These are phyloP conservation scores for Caerostris extrusa DNA, from an alignment of 1,140 invertebrate genomes.

Conservation along the genomic window DNA sequence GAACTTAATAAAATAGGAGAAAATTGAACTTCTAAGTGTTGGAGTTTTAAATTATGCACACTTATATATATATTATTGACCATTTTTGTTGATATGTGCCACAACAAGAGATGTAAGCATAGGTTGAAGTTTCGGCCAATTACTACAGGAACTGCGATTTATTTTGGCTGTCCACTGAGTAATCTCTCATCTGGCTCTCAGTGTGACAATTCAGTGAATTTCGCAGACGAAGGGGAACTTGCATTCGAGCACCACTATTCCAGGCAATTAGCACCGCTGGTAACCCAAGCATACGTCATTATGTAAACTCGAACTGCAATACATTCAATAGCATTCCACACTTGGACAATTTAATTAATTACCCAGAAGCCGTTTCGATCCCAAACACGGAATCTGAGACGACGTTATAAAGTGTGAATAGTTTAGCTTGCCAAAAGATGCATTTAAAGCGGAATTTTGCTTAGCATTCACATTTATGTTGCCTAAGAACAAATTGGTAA, in stretches of 20 bases:
- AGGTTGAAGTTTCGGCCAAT: conserved; percentile 11
- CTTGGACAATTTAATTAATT: conserved; percentile 58
- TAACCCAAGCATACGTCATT: conserved; percentile 45
- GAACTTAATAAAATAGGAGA: too few species aligned
- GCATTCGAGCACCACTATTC: conserved; percentile 19
- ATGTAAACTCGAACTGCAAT: conserved; percentile 51
- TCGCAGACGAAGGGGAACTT: background rate
- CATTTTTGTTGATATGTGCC: too few species aligned
- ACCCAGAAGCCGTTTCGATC: conserved; percentile 14
- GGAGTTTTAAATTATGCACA: too few species aligned
- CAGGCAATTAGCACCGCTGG: conserved; percentile 61
- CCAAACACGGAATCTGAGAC: background rate
- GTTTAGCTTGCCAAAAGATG: background rate
- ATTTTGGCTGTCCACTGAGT: conserved; percentile 18
- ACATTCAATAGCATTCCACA: conserved; percentile 16
- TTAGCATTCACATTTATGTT: background rate
- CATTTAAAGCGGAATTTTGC: background rate
- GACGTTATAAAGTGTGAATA: background rate
- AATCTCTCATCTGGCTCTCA: conserved; percentile 7
- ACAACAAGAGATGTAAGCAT: background rate
- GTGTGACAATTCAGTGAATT: conserved; percentile 34
- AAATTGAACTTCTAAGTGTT: too few species aligned
- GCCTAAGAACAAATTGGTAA: too few species aligned
- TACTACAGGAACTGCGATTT: background rate
- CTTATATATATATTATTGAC: too few species aligned